Conservation (phyloP, 2,113 vertebrate species). For the Isurus oxyrinchus region DNA sequence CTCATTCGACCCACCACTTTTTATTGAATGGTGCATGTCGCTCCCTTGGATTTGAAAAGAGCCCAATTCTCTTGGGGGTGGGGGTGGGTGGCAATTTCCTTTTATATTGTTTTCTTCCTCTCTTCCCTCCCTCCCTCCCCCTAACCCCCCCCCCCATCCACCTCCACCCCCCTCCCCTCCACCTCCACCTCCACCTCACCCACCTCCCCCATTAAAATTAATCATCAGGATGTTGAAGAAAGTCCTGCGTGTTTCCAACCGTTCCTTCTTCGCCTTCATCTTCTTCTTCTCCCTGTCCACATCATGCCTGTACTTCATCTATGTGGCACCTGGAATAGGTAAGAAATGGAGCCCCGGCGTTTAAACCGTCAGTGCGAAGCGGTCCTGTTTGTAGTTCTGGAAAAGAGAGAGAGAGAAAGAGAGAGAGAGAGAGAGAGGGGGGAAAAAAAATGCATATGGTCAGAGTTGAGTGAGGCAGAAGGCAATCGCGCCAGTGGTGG, state of each 20-base stretch:
- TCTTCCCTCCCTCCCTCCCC: no score
- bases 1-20: slow-evolving; percentile 37
- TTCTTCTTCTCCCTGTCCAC: slow-evolving; percentile 92
- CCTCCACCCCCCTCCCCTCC: background rate
- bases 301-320: slow-evolving; percentile 92
- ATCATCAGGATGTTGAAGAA: slow-evolving; percentile 68
- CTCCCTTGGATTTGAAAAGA: background rate
- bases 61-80: background rate
- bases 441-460: no score
- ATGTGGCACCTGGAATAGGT: slow-evolving; percentile 91
- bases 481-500: no score
- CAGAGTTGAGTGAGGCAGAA: no score
- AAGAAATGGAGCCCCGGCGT: slow-evolving; percentile 46
- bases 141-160: background rate
- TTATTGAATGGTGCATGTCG: slow-evolving; percentile 4
- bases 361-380: background rate
- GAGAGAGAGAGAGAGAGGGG: no score
- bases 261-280: slow-evolving; percentile 86
- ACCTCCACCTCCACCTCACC: no score
- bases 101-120: background rate
- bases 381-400: background rate
- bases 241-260: slow-evolving; percentile 81
- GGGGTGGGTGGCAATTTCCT: background rate
- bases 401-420: no score
- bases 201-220: background rate